These are phyloP conservation scores for Lutjanus erythropterus DNA, from an alignment of 2,113 vertebrate species.

Conservation along the genomic window DNA sequence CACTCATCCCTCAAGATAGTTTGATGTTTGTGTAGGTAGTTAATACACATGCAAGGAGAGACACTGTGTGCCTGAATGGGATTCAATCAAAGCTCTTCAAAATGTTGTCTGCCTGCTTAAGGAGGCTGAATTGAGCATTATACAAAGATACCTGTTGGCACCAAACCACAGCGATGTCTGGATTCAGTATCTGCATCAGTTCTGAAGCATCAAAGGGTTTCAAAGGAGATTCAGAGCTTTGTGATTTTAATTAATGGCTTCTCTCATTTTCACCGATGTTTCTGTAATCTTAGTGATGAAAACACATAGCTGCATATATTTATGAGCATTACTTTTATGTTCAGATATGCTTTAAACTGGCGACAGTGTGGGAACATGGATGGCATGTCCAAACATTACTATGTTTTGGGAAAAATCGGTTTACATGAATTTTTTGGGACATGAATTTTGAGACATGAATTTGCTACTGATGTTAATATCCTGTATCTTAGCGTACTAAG, in stretches of 20 bases:
- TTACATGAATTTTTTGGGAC: too few species aligned
- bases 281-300: background rate
- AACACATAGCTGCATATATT: background rate
- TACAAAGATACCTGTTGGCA: constrained; percentile 2
- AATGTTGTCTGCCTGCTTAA: constrained; percentile 10
- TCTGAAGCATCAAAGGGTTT: constrained; percentile 4
- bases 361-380: too few species aligned
- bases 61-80: background rate
- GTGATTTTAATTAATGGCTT: background rate
- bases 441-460: too few species aligned
- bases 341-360: too few species aligned
- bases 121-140: background rate
- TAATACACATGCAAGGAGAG: constrained; percentile 6
- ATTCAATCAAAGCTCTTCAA: constrained; percentile 38
- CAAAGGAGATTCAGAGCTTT: background rate
- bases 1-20: background rate
- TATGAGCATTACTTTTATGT: too few species aligned
- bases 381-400: too few species aligned
- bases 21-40: background rate
- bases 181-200: background rate
- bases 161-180: background rate
- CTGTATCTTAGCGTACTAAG: too few species aligned
- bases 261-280: background rate
- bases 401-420: too few species aligned
- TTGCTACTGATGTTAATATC: too few species aligned